These are phyloP conservation scores for Ophion ellenae DNA, from an alignment of 2,888 invertebrate genomes.

Conservation along the genomic window DNA sequence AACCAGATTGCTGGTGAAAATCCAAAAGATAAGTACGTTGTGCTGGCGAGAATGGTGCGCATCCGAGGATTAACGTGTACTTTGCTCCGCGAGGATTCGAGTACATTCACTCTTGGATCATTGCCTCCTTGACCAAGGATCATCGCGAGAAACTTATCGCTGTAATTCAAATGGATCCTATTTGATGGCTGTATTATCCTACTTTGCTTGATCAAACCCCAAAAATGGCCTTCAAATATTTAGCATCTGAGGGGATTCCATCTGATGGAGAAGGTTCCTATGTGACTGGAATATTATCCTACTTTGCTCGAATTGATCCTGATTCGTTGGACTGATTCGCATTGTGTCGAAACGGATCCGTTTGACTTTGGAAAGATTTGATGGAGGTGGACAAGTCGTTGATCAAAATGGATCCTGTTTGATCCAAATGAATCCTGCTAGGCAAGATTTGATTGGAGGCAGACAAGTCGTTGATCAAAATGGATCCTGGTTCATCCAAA, in stretches of 20 bases:
- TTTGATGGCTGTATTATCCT: not conserved
- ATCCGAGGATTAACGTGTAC: constrained; percentile 3
- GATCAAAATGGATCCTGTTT: no score
- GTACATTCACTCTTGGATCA: not conserved
- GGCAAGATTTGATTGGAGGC: no score
- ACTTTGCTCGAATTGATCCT: not conserved
- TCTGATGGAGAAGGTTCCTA: not conserved
- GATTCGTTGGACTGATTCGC: not conserved
- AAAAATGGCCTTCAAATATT: not conserved
- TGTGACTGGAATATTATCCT: not conserved
- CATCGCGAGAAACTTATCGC: not conserved
- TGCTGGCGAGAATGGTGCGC: not conserved
- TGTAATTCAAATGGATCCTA: constrained; percentile 9
- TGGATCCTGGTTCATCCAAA: no score
- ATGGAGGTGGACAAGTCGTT: no score
- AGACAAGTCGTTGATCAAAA: no score
- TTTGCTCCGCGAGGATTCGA: not conserved
- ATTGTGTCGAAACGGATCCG: not conserved
- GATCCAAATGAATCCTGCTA: no score
- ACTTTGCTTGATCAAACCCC: not conserved
- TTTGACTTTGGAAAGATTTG: no score
- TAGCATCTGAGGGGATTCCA: not conserved
- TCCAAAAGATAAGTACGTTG: constrained; percentile 70
- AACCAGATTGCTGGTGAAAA: constrained; percentile 79
- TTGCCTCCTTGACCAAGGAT: not conserved